Percentiles rank a stretch among this genome's conserved stretches.
Conservation (phyloP, 2,888 invertebrate species). For the Melinaea menophilus region DNA sequence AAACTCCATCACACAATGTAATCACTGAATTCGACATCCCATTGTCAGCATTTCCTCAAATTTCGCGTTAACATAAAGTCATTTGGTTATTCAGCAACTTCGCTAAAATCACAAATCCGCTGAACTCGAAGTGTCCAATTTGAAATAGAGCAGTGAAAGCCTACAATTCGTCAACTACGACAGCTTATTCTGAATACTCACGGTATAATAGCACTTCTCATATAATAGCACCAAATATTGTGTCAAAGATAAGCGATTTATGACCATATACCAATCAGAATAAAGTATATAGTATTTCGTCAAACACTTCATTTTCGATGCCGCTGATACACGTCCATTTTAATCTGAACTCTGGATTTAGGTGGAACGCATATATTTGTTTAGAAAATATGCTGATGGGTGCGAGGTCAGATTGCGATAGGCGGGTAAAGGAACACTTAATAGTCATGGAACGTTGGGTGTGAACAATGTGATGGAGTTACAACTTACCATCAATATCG, state of each 20-base stretch:
- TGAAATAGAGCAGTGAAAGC: slow-evolving; percentile 59
- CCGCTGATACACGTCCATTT: slow-evolving; percentile 38
- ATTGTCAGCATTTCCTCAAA: no score
- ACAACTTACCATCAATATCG: slow-evolving; percentile 32
- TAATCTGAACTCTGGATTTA: slow-evolving; percentile 39
- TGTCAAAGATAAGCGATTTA: slow-evolving; percentile 3
- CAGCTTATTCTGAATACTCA: slow-evolving; percentile 61
- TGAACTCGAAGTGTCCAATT: slow-evolving; percentile 33
- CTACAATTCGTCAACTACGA: slow-evolving; percentile 71
- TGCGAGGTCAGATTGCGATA: slow-evolving; percentile 42
- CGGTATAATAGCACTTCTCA: slow-evolving; percentile 50
- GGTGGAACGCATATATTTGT: slow-evolving; percentile 14
- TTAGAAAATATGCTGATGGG: slow-evolving; percentile 15
- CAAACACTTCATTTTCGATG: no score
- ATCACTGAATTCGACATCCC: no score
- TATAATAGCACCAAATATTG: no score
- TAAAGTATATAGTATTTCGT: no score
- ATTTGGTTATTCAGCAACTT: no score
- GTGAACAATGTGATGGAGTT: slow-evolving; percentile 64
- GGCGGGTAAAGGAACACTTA: slow-evolving; percentile 52
- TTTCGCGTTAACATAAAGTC: no score
- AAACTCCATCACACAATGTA: no score
- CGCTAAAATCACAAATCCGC: background rate
- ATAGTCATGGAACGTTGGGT: slow-evolving; percentile 61
- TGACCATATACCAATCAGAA: slow-evolving; percentile 11